Percentiles rank a stretch among this genome's conserved stretches.
Evolutionary conservation across 1,140 invertebrate species (phyloP).

Genomic region (Sycophaga agraensis): DNA sequence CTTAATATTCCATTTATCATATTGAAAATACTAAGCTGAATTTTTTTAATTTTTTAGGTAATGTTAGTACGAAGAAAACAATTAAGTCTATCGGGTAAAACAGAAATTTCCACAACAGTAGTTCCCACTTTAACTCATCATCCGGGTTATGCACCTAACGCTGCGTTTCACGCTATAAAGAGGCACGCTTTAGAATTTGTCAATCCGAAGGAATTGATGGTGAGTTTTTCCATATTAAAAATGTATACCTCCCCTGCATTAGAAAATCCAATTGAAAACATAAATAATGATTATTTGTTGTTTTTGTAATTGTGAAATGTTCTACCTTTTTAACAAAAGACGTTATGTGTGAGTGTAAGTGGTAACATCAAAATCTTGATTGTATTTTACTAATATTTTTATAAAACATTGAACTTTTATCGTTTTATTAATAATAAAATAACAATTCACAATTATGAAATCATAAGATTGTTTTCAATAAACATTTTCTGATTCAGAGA

Average conservation of each 20-base stretch:
- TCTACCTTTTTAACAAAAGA: not conserved
- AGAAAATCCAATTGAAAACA: conserved; percentile 7
- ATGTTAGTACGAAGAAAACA: conserved; percentile 70
- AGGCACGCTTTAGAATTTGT: conserved; percentile 88
- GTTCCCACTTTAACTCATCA: conserved; percentile 52
- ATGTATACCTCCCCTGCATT: not conserved
- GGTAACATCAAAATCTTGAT: not conserved
- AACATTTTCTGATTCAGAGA: not conserved
- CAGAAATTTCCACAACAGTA: conserved; percentile 57
- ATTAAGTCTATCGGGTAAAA: conserved; percentile 62
- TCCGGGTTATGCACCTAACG: conserved; percentile 75
- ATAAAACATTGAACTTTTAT: too few relatives aligned
- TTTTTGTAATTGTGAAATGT: not conserved
- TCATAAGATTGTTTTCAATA: not conserved
- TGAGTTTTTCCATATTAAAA: conserved; percentile 56
- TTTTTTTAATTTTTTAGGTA: conserved; percentile 54
- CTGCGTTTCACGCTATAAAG: conserved; percentile 92
- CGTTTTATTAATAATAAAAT: too few relatives aligned
- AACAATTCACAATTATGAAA: too few relatives aligned
- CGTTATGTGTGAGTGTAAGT: not conserved
- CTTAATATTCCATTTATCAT: not conserved
- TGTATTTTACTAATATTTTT: not conserved
- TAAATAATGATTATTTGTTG: not conserved
- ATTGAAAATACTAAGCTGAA: too few relatives aligned
- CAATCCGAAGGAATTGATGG: conserved; percentile 86